phyloP scores from a whole-genome alignment of 2,797 vertebrate genomes.

The Pipistrellus nathusii region DNA sequence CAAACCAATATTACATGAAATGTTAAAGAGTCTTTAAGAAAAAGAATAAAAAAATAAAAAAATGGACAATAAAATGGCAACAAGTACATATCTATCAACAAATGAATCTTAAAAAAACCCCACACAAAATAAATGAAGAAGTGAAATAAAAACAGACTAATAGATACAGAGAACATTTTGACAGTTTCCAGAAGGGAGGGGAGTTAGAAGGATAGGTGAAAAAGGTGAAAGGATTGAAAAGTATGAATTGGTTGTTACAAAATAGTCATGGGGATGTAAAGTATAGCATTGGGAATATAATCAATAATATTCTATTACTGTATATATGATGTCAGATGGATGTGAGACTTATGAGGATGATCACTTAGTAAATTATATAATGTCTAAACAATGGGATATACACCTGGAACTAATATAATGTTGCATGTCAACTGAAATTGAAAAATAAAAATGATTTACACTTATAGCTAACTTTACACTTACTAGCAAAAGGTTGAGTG shows the following conservation, averaged over 20 bases:
- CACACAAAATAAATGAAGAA: neutral
- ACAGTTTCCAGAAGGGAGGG: neutral
- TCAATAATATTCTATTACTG: neutral
- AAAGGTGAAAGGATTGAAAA: neutral
- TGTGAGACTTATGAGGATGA: neutral
- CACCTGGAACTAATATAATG: neutral
- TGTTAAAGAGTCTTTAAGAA: neutral
- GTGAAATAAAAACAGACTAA: neutral
- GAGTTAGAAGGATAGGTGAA: neutral
- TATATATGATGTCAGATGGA: neutral
- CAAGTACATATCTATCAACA: neutral
- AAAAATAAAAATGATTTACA: neutral
- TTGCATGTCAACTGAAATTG: neutral
- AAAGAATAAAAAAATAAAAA: neutral
- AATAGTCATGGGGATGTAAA: neutral
- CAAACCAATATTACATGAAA: neutral
- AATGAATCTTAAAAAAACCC: neutral
- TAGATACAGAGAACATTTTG: neutral
- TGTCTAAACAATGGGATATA: neutral
- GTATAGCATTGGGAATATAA: neutral
- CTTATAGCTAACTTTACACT: neutral
- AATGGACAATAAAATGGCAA: neutral
- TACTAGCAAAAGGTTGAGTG: neutral
- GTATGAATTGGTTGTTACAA: neutral
- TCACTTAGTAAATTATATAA: neutral